Conservation (phyloP, 2,113 vertebrate species). For the Eolophus roseicapilla region DNA sequence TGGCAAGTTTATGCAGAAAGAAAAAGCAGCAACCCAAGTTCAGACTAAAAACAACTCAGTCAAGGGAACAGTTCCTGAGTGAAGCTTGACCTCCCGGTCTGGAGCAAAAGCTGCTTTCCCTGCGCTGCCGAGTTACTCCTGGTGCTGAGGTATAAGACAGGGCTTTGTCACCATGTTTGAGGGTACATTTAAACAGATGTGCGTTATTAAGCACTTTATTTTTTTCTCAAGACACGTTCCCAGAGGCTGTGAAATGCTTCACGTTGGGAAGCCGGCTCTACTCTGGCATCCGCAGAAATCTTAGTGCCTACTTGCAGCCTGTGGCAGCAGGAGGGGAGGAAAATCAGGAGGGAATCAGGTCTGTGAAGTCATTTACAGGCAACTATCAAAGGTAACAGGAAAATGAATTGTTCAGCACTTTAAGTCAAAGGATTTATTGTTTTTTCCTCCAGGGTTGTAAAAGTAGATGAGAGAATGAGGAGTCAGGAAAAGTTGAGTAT, state of each 20-base stretch:
- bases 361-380: background rate
- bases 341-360: background rate
- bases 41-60: background rate
- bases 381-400: background rate
- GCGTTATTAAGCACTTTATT: background rate
- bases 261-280: background rate
- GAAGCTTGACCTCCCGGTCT: background rate
- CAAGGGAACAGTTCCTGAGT: background rate
- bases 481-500: background rate
- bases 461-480: background rate
- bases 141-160: background rate
- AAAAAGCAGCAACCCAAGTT: background rate
- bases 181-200: background rate
- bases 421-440: background rate
- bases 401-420: background rate
- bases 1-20: background rate
- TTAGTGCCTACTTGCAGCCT: rapidly evolving
- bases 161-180: background rate
- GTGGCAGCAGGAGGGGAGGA: background rate
- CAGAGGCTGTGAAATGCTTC: background rate
- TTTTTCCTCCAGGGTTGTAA: background rate
- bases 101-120: background rate
- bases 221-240: background rate
- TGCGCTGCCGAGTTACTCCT: background rate
- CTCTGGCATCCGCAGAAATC: background rate